Base-by-base conservation (phyloP, 1,140 invertebrate genomes). In the Papilio helenus region DNA sequence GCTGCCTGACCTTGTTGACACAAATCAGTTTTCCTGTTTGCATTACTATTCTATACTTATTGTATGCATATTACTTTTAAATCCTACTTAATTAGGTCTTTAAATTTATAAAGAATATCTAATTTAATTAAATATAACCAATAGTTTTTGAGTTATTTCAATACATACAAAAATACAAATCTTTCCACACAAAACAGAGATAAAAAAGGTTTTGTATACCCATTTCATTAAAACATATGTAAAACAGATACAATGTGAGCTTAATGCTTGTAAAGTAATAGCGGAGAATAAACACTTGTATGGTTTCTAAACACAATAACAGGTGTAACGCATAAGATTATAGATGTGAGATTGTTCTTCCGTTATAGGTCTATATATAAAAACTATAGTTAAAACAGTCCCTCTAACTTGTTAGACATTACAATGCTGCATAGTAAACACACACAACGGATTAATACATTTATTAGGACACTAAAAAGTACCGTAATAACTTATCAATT, bases 271-370 rank as follows among this genome's bases (percentile, higher is more conserved):
- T 34, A 34, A 39, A 39, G 34, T 39, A 39, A 39, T 39, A 68
- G 44, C 12, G 12, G 3, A 68, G 23, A 68, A 68, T 34, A 68
- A 65, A 68, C 61, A 34, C 3, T 29, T 29, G 14, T 29, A 29
- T 16, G 61, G 61, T 29, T 68, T 68, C 61, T 68, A 16, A 16
- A 68, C 26, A 68, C 26, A 26, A 65, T 26, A 65, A 68, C 26
- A 29, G 26, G 61, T 68, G 61, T 68, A 68, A 34, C 34, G 23
- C 61, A 68, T 29, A 16, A 68, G 26, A 68, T 68, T 20, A 55
- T 20, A 55, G 8, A 55, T 18, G 4, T 55, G 18, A 18, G 51
- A 0, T 55, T 55, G n/a, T 20, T 20, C 51, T 55, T 20, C 51
- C 51, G 2, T 7, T n/a, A 16, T 55, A 55, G 20, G 16, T 16